Evolutionary conservation across 2,113 vertebrate species (phyloP).

Genomic region (Malaclemys terrapin): DNA sequence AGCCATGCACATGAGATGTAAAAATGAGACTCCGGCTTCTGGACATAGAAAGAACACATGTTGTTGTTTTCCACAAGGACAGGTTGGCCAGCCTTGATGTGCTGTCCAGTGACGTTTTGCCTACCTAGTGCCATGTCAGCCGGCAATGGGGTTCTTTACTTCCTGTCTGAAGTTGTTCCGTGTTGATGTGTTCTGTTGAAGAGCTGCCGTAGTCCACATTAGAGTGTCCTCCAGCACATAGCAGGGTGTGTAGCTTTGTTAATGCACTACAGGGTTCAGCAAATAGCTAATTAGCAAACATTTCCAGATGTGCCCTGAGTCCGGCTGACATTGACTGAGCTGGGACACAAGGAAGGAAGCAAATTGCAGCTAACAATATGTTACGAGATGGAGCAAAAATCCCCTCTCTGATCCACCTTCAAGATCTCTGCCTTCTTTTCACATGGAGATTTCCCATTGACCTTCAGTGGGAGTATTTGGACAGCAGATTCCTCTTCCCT

Average conservation of each 20-base stretch:
- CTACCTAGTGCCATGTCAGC: not conserved
- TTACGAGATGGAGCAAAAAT: not conserved
- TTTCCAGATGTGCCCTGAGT: too few species aligned
- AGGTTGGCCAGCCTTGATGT: not conserved
- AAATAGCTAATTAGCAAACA: too few species aligned
- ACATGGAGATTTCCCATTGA: not conserved
- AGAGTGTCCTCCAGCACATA: not conserved
- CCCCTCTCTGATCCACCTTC: not conserved
- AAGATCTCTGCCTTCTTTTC: not conserved
- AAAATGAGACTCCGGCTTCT: not conserved
- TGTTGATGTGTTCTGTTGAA: not conserved
- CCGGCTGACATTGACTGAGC: too few species aligned
- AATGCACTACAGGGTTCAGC: too few species aligned
- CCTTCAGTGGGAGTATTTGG: not conserved
- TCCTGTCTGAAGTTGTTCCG: not conserved
- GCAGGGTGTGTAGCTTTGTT: not conserved
- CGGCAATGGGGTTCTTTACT: not conserved
- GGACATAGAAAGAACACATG: not conserved
- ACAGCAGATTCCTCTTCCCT: not conserved
- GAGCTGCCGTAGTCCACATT: fast-evolving
- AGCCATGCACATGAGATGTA: not conserved
- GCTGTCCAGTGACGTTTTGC: not conserved
- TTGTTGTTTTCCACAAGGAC: not conserved
- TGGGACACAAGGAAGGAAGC: too few species aligned
- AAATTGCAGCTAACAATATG: too few species aligned